Base-by-base conservation (phyloP, 2,797 vertebrate genomes). In the Poecilia picta region DNA sequence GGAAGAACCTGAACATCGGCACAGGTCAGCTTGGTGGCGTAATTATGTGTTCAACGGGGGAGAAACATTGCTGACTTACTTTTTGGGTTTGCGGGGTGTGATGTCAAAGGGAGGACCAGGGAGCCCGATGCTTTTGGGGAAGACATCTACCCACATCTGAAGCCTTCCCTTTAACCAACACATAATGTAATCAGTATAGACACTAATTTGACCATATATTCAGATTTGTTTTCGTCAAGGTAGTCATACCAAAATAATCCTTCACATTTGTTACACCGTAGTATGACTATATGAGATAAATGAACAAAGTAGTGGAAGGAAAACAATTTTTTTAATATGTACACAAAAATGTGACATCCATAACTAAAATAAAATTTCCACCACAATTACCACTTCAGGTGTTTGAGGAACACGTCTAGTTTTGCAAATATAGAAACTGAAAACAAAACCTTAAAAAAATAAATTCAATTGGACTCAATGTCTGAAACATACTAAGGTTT, bases 111-210 rank as follows among this genome's bases (percentile, higher is more conserved):
- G 98, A 84, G 97, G 97, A n/a, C 97, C 98, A 41, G 97, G 97
- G 1, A 91, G 80, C 1, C 98, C 98, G 33, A 99, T 91, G 85
- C 93, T 96, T 95, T 98, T 99, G 62, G 98, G 97, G 85, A 99
- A 99, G 79, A 99, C 89, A 83, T 99, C 98, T 39, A 99, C 98
- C 98, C 98, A 99, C 98, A 99, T 98, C 84, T 99, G 98, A 85
- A 99, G 95, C 80, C 87, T 95, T 79, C 98, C 98, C 98, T 99
- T 41, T 88, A 79, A 76, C n/a, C 43, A 85, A 66, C 23, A 83
- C 3, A 79, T 45, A 1, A 23, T 2, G 33, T 51, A 11, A 53
- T 15, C 57, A 0, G 20, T 72, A 62, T 39, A 39, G 36, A 66
- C 7, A 20, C 13, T 59, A 59, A 64, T 18, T 64, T 64, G 15